Evolutionary conservation across 2,797 vertebrate genomes (phyloP).

Genomic region (Myripristis murdjan): DNA sequence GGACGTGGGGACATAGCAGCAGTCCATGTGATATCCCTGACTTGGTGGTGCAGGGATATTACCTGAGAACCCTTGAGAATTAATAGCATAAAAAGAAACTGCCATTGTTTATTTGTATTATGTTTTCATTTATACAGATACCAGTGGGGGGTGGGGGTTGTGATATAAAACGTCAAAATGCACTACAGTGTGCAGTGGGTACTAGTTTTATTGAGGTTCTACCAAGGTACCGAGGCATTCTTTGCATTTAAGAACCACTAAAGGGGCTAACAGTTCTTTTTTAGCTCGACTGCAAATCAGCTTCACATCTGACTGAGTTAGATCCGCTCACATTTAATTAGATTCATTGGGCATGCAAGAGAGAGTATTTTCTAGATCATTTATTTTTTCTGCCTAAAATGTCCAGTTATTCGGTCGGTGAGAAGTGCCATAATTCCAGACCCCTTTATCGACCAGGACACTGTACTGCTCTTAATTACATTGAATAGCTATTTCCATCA

Average conservation of each 20-base stretch:
- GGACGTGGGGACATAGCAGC: too few species aligned
- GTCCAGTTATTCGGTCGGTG: slow-evolving; percentile 68
- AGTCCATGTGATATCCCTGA: too few species aligned
- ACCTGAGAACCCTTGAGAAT: too few species aligned
- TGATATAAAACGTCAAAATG: too few species aligned
- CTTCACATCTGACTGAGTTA: slow-evolving; percentile 10
- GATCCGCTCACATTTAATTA: slow-evolving; percentile 67
- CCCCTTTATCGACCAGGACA: slow-evolving; percentile 61
- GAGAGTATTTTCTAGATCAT: slow-evolving; percentile 68
- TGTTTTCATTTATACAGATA: too few species aligned
- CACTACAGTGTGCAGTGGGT: too few species aligned
- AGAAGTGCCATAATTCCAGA: slow-evolving; percentile 62
- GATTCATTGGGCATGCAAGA: slow-evolving; percentile 17
- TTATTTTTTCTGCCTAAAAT: slow-evolving; percentile 69
- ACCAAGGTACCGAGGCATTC: too few species aligned
- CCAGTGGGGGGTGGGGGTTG: too few species aligned
- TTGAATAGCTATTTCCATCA: slow-evolving; percentile 63
- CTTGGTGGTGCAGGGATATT: too few species aligned
- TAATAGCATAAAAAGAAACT: too few species aligned
- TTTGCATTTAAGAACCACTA: neutral
- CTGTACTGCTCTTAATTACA: slow-evolving; percentile 62
- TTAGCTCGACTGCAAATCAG: slow-evolving; percentile 34
- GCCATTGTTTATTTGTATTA: too few species aligned
- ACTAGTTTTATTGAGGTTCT: too few species aligned
- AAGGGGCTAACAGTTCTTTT: neutral